Conservation (phyloP, 2,888 invertebrate genomes). For the Blastobasis lacticolella region DNA sequence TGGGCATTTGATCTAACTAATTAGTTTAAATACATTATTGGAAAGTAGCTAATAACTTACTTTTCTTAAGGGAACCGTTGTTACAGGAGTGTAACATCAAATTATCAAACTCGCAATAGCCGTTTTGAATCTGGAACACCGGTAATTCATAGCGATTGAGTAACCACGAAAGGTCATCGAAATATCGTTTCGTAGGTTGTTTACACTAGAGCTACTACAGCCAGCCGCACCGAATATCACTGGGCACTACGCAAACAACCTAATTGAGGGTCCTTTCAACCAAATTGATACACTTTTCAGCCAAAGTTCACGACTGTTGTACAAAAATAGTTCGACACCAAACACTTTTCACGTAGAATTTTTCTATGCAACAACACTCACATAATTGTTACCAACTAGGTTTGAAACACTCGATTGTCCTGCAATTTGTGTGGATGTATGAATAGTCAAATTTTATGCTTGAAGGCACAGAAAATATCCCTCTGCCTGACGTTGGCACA, state of each 20-base stretch:
- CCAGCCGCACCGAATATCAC: constrained; percentile 11
- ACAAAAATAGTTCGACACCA: constrained; percentile 1
- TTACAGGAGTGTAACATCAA: constrained; percentile 15
- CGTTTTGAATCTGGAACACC: constrained; percentile 12
- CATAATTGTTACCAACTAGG: constrained; percentile 15
- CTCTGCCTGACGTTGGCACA: constrained; percentile 15
- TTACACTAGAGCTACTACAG: neutral
- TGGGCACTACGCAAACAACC: constrained; percentile 14
- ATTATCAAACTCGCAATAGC: constrained; percentile 14
- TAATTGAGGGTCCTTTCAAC: constrained; percentile 26
- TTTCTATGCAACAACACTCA: constrained; percentile 2
- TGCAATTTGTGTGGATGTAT: constrained; percentile 15
- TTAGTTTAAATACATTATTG: neutral
- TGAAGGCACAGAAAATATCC: constrained; percentile 36
- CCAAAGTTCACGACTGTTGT: neutral
- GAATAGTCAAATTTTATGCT: constrained; percentile 27
- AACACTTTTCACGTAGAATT: constrained; percentile 12
- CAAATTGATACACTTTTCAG: constrained; percentile 21
- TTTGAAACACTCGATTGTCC: constrained; percentile 8
- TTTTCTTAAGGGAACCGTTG: constrained; percentile 1
- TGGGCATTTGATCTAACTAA: constrained; percentile 3
- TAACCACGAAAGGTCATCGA: constrained; percentile 11
- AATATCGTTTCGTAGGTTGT: constrained; percentile 4
- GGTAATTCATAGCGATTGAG: constrained; percentile 12
- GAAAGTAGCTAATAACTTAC: neutral